A percentile compares a stretch with the other conserved stretches of the same genome.
phyloP scores from a whole-genome alignment of 2,113 vertebrate genomes.

The Gambusia affinis region DNA sequence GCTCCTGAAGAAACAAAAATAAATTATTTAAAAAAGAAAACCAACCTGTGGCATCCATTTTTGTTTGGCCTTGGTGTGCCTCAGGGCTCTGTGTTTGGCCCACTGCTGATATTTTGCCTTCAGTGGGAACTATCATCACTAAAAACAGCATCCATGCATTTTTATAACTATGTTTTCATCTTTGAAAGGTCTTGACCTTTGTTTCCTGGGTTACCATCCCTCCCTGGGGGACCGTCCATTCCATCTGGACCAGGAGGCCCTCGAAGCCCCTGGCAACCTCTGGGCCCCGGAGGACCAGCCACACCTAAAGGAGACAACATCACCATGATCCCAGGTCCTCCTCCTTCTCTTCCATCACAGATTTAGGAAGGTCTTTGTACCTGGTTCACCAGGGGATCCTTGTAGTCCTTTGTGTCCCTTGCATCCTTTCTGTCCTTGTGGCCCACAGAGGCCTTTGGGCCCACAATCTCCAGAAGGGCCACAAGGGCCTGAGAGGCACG shows the following conservation, averaged over 20 bases:
- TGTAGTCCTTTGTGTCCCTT: constrained; percentile 54
- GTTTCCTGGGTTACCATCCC: constrained; percentile 53
- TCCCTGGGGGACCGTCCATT: constrained; percentile 56
- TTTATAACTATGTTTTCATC: background rate
- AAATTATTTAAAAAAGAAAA: background rate
- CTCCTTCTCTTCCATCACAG: background rate
- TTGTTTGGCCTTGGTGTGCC: background rate
- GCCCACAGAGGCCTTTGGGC: constrained; percentile 43
- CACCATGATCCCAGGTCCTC: background rate
- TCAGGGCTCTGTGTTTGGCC: background rate
- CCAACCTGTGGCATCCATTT: background rate
- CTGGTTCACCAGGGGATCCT: constrained; percentile 56
- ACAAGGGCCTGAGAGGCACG: constrained; percentile 40
- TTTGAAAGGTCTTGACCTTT: constrained; percentile 54
- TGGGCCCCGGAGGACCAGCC: constrained; percentile 66
- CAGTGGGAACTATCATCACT: background rate
- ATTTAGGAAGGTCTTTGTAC: constrained; percentile 29
- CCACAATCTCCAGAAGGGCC: constrained; percentile 65
- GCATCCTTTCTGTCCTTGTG: constrained; percentile 62
- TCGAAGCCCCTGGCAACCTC: constrained; percentile 62
- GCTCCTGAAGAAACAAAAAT: constrained; percentile 59
- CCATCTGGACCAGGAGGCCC: constrained; percentile 67
- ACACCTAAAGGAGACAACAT: constrained; percentile 62
- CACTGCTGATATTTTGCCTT: background rate
- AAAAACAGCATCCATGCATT: background rate